Evolutionary conservation across 2,797 vertebrate species (phyloP), one percentile per base, ranked within the genome.

Genomic region (Lemur catta): DNA sequence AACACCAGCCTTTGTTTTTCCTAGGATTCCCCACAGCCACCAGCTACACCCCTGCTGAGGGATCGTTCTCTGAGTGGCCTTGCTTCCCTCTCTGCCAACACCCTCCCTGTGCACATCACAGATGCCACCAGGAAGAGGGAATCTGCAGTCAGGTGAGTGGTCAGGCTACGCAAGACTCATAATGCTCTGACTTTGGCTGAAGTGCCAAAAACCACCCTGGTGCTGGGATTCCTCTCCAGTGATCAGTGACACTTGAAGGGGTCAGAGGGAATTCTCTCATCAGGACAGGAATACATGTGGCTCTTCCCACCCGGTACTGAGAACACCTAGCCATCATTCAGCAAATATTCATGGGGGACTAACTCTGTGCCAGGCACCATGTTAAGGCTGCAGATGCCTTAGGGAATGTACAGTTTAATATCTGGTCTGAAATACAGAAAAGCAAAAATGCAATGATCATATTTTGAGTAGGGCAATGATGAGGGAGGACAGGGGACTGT

Each of bases 51-150:
- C 59, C 43, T 99, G 50, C 98, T 97, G 55, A 99, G 99, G 98
- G 99, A 99, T 97, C 98, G 88, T 96, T 99, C 99, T 78, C 97
- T 99, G 85, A 98, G 98, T 15, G 98, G 98, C 78, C 98, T 99
- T 95, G 98, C 98, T n/a, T 99, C 99, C 28, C 98, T 99, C 65
- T 99, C 99, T 61, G 92, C 98, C 86, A 99, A 99, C 98, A 99
- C 99, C 28, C 99, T 99, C 57, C 99, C 99, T 11, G 99, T 99
- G 46, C 99, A 99, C 97, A 99, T 99, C 97, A 99, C 99, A 76
- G 99, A 99, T 86, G 99, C 99, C 96, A 98, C 98, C 79, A 99
- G 99, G 97, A 99, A 98, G 98, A 99, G 99, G 84, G 97, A 98
- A 82, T 98, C 97, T 96, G 99, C 99, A 81, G 99, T 99, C 98